These are phyloP conservation scores for Acanthococcus lagerstroemiae DNA, from an alignment of 2,888 invertebrate genomes.

Conservation along the genomic window DNA sequence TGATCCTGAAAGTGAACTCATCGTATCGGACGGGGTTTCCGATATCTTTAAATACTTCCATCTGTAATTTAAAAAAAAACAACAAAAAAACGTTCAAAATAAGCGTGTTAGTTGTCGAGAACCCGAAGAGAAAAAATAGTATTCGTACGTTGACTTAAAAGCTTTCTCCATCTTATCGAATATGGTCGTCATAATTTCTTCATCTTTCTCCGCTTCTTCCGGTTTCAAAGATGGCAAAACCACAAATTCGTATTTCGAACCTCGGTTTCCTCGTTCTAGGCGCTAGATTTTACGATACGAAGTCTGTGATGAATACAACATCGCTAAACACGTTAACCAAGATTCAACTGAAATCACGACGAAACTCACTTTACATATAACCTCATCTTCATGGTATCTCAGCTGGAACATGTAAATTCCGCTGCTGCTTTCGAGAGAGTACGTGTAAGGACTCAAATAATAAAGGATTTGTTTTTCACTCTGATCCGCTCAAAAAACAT, in stretches of 20 bases:
- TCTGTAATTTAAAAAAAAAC: no score
- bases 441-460: neutral
- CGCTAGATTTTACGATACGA: no score
- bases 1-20: no score
- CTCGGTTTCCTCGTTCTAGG: neutral
- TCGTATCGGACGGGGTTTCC: no score
- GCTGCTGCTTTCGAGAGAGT: neutral
- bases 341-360: no score
- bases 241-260: neutral
- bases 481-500: neutral
- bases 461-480: neutral
- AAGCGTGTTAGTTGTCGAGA: no score
- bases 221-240: neutral
- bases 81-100: no score
- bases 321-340: no score
- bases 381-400: neutral
- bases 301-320: no score
- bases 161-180: neutral
- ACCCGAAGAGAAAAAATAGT: no score
- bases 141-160: no score
- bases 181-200: neutral
- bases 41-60: no score
- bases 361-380: neutral
- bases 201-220: neutral
- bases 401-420: neutral